Evolutionary conservation across 2,113 vertebrate species (phyloP).

Genomic region (Apteryx mantelli): DNA sequence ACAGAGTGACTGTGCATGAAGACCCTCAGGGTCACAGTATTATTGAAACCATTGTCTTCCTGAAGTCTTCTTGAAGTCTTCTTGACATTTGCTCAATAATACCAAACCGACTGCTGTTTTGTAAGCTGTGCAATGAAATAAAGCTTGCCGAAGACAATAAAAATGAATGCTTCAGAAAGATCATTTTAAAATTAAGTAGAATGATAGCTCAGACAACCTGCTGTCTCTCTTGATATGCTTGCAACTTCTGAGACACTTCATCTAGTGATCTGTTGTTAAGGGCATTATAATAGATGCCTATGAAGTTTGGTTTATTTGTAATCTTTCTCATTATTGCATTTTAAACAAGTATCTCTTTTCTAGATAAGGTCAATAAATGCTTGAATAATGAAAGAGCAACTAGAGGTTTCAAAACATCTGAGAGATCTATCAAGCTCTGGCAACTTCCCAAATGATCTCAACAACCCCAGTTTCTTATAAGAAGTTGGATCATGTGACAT

Average conservation of each 20-base stretch:
- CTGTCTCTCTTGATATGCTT: conserved; percentile 76
- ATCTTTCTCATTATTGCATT: background rate
- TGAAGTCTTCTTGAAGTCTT: background rate
- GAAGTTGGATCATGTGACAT: background rate
- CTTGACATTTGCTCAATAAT: background rate
- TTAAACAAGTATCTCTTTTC: background rate
- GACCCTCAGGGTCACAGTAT: background rate
- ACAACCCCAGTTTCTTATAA: background rate
- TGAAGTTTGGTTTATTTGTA: background rate
- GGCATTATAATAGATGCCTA: background rate
- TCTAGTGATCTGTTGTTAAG: conserved; percentile 88
- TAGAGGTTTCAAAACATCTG: background rate
- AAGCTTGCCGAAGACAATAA: background rate
- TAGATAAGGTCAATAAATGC: background rate
- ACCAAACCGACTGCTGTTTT: background rate
- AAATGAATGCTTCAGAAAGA: background rate
- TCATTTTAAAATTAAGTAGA: background rate
- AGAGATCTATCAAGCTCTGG: background rate
- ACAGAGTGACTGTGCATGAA: background rate
- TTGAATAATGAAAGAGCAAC: background rate
- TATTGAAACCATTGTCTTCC: background rate
- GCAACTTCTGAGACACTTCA: conserved; percentile 84
- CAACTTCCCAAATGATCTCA: background rate
- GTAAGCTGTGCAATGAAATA: conserved; percentile 2
- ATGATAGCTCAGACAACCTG: conserved; percentile 68